Base-by-base conservation (phyloP, 2,888 invertebrate genomes). In the Eupithecia subfuscata region DNA sequence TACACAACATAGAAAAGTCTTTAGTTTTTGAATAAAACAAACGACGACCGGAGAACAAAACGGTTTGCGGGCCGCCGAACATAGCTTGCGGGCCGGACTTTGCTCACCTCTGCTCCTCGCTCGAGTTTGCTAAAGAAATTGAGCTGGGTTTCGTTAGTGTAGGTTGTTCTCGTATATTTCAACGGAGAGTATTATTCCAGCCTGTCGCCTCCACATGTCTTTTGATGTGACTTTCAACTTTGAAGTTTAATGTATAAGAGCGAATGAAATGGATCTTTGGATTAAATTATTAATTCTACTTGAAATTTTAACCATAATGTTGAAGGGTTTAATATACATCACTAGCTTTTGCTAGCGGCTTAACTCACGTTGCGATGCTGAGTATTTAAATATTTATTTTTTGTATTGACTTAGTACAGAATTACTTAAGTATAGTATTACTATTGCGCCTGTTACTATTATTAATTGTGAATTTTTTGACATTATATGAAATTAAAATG, bases 181-280 rank as follows among this genome's bases (percentile, higher is more conserved):
- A 56, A 56, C 22, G 9, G 22, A n/a, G 56, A 56, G 22, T 16
- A 30, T 63, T 63, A 63, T 63, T 30, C 37, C 34, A 16, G 65
- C 18, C 30, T 64, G 64, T n/a, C 56, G 56, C 56, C 22, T 56
- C 56, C 56, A 56, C 22, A 11, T 56, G 65, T 34, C 65, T 65
- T 65, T 65, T 64, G 34, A 64, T 34, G 64, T 65, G 65, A 65
- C 2, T 56, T 56, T 56, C 4, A 11, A 56, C 52, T 65, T 65
- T 65, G 18, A 65, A 65, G 11, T 37, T 34, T n/a, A 34, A 25
- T 30, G 34, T 34, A 34, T 0, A 18, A 64, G 18, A 65, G 34
- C 37, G 8, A 37, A 37, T 65, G 18, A 30, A 37, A 34, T n/a
- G n/a, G n/a, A n/a, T 34, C 16, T 65, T 34, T 9, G 34, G n/a